Evolutionary conservation across 1,140 invertebrate genomes (phyloP), one percentile per base, ranked within the genome.

Genomic region (Lepidurus packardi): DNA sequence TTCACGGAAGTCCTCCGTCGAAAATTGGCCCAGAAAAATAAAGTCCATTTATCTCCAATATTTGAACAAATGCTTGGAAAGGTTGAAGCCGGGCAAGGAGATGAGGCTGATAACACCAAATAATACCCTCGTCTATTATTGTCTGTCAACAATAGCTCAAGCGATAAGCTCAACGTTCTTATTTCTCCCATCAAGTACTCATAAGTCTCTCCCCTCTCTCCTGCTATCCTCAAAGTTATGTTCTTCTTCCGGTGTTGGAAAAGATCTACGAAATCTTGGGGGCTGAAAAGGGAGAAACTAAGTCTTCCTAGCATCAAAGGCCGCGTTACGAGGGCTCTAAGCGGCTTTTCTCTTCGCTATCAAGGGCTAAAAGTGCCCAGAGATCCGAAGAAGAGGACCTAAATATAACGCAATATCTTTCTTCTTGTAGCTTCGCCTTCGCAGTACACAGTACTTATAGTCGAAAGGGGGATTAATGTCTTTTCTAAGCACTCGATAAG

Each of bases 91-190:
- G 8, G 53, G 53, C 53, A 21, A 16, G 8, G 16, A 65, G 13
- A 65, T 65, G 53, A 65, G 53, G 8, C 16, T 65, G 53, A 65
- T 65, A 65, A 65, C 16, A 16, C 16, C 16, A 65, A 65, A 65
- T 21, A 65, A 65, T n/a, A 65, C 53, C 53, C 53, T 65, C 13
- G 53, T 9, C 53, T 65, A 65, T 65, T 65, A 65, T 65, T 65
- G 53, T 21, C 53, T 65, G 53, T 65, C 53, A 65, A 65, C 21
- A 65, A 65, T 65, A 65, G 53, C 53, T 65, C 53, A 65, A 65
- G 53, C 21, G 53, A 65, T 65, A 65, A 65, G 53, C 53, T 65
- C 16, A 65, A 65, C 53, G 53, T 65, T 65, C 53, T 65, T 65
- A 65, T 21, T 65, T 34, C 13, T 16, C 53, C 53, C 21, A 65